Evolutionary conservation across 2,797 vertebrate species (phyloP).

Genomic region (Sciurus vulgaris): DNA sequence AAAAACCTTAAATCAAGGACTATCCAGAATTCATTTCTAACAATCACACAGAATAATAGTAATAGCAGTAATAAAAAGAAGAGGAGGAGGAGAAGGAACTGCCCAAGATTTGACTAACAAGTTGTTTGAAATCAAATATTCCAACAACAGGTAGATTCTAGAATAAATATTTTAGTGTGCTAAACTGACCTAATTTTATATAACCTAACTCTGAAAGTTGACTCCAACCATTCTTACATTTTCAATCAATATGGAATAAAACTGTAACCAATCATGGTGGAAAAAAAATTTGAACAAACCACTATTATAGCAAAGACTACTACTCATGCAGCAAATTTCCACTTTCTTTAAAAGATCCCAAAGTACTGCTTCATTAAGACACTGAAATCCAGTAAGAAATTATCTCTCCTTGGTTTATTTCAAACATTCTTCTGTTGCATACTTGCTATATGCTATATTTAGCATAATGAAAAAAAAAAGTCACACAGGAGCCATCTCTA

Average conservation of each 20-base stretch:
- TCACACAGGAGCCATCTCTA: background rate
- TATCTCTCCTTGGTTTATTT: background rate
- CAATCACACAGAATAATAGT: background rate
- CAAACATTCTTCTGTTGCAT: conserved; percentile 32
- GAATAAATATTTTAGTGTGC: conserved; percentile 14
- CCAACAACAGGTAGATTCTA: background rate
- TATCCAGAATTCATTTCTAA: conserved; percentile 52
- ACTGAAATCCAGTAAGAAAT: conserved; percentile 27
- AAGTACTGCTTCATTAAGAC: conserved; percentile 10
- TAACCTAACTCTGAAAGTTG: conserved; percentile 36
- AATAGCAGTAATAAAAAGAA: background rate
- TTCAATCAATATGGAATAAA: conserved; percentile 54
- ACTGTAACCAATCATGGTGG: background rate
- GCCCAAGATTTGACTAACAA: background rate
- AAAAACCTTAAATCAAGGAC: conserved; percentile 27
- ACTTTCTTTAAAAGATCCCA: conserved; percentile 41
- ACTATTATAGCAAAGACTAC: background rate
- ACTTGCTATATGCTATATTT: background rate
- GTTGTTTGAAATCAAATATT: conserved; percentile 52
- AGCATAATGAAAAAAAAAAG: conserved; percentile 31
- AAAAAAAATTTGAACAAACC: conserved; percentile 13
- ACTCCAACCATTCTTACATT: conserved; percentile 16
- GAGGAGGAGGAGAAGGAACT: background rate
- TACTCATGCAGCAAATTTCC: background rate
- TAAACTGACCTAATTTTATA: conserved; percentile 56